phyloP scores from a whole-genome alignment of 2,888 invertebrate genomes.

The Meganola albula region DNA sequence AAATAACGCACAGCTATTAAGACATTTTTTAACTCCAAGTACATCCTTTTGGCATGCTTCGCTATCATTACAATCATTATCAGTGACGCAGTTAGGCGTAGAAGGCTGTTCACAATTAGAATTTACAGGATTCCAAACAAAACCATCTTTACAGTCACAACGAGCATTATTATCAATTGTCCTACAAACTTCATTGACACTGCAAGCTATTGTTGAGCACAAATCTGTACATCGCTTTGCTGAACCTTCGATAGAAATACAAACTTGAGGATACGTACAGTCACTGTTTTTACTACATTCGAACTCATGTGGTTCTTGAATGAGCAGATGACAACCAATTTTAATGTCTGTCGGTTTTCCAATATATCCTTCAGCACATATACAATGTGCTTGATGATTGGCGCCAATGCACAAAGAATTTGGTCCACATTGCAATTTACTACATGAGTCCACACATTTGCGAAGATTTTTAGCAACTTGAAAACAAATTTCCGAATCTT shows the following conservation, averaged over 20 bases:
- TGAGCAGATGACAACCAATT: conserved; percentile 86
- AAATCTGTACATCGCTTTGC: conserved; percentile 85
- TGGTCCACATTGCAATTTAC: conserved; percentile 92
- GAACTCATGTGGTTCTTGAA: conserved; percentile 75
- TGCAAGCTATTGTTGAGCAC: conserved; percentile 88
- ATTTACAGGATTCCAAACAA: conserved; percentile 88
- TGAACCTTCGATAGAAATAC: conserved; percentile 80
- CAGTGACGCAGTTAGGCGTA: conserved; percentile 86
- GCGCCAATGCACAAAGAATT: conserved; percentile 91
- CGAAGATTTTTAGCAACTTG: conserved; percentile 86
- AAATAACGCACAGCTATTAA: conserved; percentile 85
- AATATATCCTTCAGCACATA: conserved; percentile 88
- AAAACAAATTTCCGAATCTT: conserved; percentile 91
- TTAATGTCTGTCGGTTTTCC: conserved; percentile 90
- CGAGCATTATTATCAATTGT: conserved; percentile 83
- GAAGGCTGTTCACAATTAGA: conserved; percentile 92
- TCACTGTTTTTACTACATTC: conserved; percentile 84
- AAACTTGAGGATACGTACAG: conserved; percentile 84
- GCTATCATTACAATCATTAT: conserved; percentile 83
- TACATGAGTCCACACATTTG: conserved; percentile 92
- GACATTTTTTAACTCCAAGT: conserved; percentile 90
- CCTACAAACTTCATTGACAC: conserved; percentile 88
- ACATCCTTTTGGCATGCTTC: conserved; percentile 90
- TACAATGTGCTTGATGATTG: conserved; percentile 90
- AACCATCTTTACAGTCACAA: conserved; percentile 88